Evolutionary conservation across 2,113 vertebrate genomes (phyloP), one percentile per base, ranked within the genome.

Genomic region (Mustelus asterias): DNA sequence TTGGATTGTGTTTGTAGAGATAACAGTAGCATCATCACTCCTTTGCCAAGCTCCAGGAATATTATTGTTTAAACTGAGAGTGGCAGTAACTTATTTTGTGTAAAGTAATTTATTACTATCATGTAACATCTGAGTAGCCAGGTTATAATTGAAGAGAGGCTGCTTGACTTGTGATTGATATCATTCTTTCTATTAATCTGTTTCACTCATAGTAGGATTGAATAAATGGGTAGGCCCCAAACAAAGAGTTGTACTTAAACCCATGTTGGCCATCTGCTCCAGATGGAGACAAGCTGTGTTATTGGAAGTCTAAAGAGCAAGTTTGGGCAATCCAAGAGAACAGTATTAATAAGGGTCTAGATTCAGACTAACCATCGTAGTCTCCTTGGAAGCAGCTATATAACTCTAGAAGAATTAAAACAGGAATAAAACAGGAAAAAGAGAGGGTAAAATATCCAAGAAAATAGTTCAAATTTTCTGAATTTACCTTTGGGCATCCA

Each of bases 401-500:
- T n/a, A 65, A 93, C 33, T 93, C 63, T 41, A 9, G n/a, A 65
- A 41, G 89, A 33, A 93, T 60, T 20, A 92, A 22, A 65, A 92
- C 63, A 29, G 33, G 16, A n/a, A 18, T 14, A 63, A 92, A 37
- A 63, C 16, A 37, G 60, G 18, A 22, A 93, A 65, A 93, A 67
- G 48, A 60, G 44, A n/a, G 29, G 58, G 14, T 37, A 93, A 10
- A 14, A 44, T 83, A 83, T 14, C 4, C 16, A 44, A 48, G 24
- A 11, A 70, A 95, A 95, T 54, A 48, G 3, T 95, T 95, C 41
- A 76, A 48, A 0, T 16, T 60, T 72, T 72, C 41, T 69, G 95
- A 92, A 70, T 85, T 1, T 97, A 98, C 98, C 97, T 98, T 98
- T n/a, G 97, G 96, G 96, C 98, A 99, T 63, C 97, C 97, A 1